Evolutionary conservation across 2,113 vertebrate genomes (phyloP), one percentile per base, ranked within the genome.

Genomic region (Eurystomus gularis): DNA sequence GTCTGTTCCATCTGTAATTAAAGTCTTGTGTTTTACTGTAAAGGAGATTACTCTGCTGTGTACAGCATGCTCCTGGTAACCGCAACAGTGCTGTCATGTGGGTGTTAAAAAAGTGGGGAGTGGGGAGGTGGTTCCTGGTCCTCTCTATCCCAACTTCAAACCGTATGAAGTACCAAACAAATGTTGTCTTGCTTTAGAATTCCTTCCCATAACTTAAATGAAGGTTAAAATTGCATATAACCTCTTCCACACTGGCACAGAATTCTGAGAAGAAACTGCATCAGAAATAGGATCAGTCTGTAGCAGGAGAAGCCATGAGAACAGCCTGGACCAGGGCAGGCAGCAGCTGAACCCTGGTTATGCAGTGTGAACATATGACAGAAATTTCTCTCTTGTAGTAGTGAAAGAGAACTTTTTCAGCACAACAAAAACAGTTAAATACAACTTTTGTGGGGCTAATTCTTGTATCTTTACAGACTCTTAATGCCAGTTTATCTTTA

Each of bases 1-100:
- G 88, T 57, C 49, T 57, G 49, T 72, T 82, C 62, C 37, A 80
- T 65, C 60, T 88, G 58, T 52, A 88, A 72, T 57, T 66, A 75
- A 71, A 91, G 66, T n/a, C 48, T 90, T 39, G 65, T 71, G 39
- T 48, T 91, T 85, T 82, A 93, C 78, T 86, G 48, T 44, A 61
- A 90, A 79, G 51, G 44, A 91, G 52, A 79, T 77, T 17, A 82
- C 12, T 60, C 49, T 46, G 23, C 17, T 73, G 19, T 42, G 29
- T 33, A 78, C 35, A 82, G 18, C 23, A 17, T 7, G 39, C 20
- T 82, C 51, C 66, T 44, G 16, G 49, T 51, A 79, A 13, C 35
- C 62, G 44, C 20, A 70, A 40, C 17, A 55, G 16, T 16, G 61
- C 39, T 79, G 52, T 51, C 75, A 35, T 57, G 52, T 44, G 37